Conservation (phyloP, 2,113 vertebrate species). For the Mobula birostris region DNA sequence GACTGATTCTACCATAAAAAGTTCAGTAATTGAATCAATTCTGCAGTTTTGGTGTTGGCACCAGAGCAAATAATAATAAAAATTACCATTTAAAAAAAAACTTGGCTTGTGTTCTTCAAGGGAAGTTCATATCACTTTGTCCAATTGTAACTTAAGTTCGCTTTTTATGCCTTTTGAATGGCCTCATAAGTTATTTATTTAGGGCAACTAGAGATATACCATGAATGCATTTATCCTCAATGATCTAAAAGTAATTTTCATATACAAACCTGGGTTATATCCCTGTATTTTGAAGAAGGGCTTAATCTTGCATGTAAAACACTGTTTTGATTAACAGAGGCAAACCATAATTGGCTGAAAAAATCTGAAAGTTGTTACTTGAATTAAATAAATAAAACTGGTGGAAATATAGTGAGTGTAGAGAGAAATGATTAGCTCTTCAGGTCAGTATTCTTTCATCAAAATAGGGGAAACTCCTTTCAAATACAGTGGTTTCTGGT, state of each 20-base stretch:
- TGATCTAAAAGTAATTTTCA: not conserved
- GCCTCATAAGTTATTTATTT: not conserved
- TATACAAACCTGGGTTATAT: not conserved
- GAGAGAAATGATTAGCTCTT: too few species aligned
- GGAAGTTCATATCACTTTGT: not conserved
- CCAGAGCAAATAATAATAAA: not conserved
- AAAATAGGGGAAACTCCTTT: too few species aligned
- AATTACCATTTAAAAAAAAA: not conserved
- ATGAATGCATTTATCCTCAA: not conserved
- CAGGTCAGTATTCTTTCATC: too few species aligned
- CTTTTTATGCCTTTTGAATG: not conserved
- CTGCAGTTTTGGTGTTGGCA: not conserved
- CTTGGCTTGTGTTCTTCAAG: not conserved
- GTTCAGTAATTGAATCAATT: not conserved
- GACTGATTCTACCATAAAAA: not conserved
- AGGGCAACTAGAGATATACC: not conserved
- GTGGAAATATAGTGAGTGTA: too few species aligned
- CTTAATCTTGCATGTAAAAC: not conserved
- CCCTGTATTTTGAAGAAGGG: not conserved
- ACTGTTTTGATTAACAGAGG: not conserved
- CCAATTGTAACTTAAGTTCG: not conserved
- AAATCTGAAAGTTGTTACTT: not conserved
- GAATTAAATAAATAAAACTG: too few species aligned
- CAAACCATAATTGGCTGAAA: not conserved
- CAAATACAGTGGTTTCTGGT: too few species aligned